A percentile compares a stretch with the other conserved stretches of the same genome.
phyloP scores from a whole-genome alignment of 2,888 invertebrate species.

The Masnerella sp. region DNA sequence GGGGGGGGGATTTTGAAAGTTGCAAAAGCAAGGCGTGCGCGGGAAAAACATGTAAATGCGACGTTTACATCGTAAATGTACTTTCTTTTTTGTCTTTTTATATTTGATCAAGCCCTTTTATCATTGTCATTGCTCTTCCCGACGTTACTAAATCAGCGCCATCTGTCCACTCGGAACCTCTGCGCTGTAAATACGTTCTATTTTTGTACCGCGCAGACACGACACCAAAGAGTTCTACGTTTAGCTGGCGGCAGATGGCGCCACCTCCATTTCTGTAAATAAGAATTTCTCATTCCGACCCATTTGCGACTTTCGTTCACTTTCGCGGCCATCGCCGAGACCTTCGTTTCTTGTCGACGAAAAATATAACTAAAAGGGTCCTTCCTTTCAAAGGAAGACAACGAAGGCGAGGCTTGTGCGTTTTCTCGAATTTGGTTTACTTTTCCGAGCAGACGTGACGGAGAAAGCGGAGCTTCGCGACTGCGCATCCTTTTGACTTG shows the following conservation, averaged over 20 bases:
- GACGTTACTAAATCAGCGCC: not conserved
- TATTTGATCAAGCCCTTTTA: not conserved
- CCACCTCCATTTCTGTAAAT: constrained; percentile 5
- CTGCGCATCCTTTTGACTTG: not conserved
- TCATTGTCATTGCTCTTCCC: constrained; percentile 32
- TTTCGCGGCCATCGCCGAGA: not conserved
- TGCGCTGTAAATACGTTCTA: constrained; percentile 47
- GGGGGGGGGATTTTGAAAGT: too few relatives aligned
- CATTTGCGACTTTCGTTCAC: not conserved
- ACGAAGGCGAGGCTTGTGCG: too few relatives aligned
- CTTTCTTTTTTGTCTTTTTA: not conserved
- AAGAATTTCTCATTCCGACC: constrained; percentile 3
- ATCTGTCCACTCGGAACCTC: constrained; percentile 5
- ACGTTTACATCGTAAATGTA: too few relatives aligned
- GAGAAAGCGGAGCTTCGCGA: not conserved
- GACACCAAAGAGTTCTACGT: constrained; percentile 34
- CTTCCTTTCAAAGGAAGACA: too few relatives aligned
- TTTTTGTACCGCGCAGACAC: constrained; percentile 41
- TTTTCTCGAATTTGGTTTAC: not conserved
- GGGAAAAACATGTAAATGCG: too few relatives aligned
- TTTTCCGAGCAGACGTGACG: constrained; percentile 12
- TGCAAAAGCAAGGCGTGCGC: too few relatives aligned
- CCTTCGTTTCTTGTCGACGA: too few relatives aligned
- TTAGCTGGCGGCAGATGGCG: constrained; percentile 11
- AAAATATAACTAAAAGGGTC: too few relatives aligned